Percentiles rank a stretch among this genome's conserved stretches.
These are phyloP conservation scores for Reticulitermes lucifugus DNA, from an alignment of 2,888 invertebrate species.

Conservation along the genomic window DNA sequence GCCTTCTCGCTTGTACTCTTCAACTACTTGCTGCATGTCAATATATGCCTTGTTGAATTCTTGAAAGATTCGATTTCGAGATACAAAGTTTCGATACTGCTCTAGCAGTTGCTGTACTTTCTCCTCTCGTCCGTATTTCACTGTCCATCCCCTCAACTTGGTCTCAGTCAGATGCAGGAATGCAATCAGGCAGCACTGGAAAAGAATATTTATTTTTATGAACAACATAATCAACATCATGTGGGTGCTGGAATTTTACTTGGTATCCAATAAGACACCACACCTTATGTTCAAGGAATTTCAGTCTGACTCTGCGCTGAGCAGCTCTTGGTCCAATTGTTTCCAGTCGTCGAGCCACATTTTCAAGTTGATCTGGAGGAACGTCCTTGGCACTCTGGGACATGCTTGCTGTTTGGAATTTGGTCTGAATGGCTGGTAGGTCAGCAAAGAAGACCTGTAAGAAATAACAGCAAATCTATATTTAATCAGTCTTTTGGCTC, in stretches of 20 bases:
- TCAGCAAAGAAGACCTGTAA: conserved; percentile 83
- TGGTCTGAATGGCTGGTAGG: conserved; percentile 79
- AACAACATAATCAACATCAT: background rate
- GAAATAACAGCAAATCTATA: no score
- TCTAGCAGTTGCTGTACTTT: conserved; percentile 86
- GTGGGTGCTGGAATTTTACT: background rate
- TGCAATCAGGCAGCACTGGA: conserved; percentile 88
- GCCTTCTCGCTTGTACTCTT: conserved; percentile 89
- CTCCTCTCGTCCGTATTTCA: conserved; percentile 87
- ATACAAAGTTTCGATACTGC: conserved; percentile 92
- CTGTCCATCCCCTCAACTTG: conserved; percentile 89
- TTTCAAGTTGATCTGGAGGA: conserved; percentile 83
- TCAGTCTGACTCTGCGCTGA: conserved; percentile 85
- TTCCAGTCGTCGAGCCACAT: conserved; percentile 82
- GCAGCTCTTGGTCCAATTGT: conserved; percentile 81
- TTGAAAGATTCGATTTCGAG: conserved; percentile 93
- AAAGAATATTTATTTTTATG: background rate
- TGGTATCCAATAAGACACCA: conserved; percentile 42
- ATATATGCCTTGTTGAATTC: conserved; percentile 92
- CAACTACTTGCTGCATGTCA: conserved; percentile 92
- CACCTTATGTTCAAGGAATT: conserved; percentile 90
- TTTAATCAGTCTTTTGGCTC: no score
- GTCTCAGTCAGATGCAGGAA: conserved; percentile 89
- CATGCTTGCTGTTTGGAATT: conserved; percentile 80
- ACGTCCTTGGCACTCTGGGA: conserved; percentile 77